Evolutionary conservation across 92 coral and sea anemone species (phyloP).

Genomic region (Umimayanthus chanpuru): DNA sequence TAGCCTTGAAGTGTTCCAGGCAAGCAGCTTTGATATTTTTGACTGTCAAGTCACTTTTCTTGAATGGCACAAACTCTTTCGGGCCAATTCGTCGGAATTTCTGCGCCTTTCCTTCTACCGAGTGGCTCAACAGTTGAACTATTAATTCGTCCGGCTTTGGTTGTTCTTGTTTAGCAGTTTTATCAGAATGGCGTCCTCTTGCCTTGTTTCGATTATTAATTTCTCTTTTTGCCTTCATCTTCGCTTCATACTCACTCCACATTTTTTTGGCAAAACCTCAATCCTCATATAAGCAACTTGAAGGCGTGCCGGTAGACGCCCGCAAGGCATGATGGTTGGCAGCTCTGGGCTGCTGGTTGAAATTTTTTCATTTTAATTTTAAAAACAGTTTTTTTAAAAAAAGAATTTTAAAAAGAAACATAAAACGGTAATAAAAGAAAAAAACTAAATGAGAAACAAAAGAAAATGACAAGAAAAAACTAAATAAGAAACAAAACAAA

Average conservation of each 20-base stretch:
- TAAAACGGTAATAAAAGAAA: too few species aligned
- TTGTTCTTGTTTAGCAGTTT: slow-evolving; percentile 12
- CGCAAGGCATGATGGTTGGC: slow-evolving; percentile 51
- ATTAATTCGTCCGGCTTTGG: slow-evolving; percentile 44
- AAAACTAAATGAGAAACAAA: too few species aligned
- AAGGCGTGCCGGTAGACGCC: neutral
- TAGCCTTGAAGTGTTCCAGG: neutral
- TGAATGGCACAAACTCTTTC: slow-evolving; percentile 52
- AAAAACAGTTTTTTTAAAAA: too few species aligned
- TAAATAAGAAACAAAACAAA: too few species aligned
- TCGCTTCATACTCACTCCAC: slow-evolving; percentile 48
- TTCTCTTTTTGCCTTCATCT: slow-evolving; percentile 49
- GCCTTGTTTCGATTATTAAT: neutral
- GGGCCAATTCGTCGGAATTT: slow-evolving; percentile 47
- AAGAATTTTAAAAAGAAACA: too few species aligned
- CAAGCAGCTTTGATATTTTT: neutral
- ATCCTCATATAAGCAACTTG: neutral
- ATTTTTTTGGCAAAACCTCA: neutral
- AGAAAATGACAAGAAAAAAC: too few species aligned
- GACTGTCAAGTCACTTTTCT: slow-evolving; percentile 15
- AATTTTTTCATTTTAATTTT: neutral
- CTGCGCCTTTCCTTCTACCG: slow-evolving; percentile 52
- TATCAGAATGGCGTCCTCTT: slow-evolving; percentile 20
- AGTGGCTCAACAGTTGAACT: slow-evolving; percentile 50
- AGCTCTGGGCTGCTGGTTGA: slow-evolving; percentile 43